A percentile compares a stretch with the other conserved stretches of the same genome.
These are phyloP conservation scores for Dicycla oo DNA, from an alignment of 2,888 invertebrate species.

Conservation along the genomic window DNA sequence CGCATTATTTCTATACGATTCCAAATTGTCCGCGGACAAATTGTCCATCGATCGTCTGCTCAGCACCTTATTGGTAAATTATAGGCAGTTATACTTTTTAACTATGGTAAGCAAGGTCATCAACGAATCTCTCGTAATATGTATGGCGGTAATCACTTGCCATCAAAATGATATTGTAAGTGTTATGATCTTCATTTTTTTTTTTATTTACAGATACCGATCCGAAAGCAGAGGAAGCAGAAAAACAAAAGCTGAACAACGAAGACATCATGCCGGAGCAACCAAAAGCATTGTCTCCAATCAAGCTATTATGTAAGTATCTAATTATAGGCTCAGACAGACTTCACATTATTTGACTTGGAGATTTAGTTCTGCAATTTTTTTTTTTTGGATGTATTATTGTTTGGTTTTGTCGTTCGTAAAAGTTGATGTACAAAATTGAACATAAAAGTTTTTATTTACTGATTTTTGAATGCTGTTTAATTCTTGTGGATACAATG, in stretches of 20 bases:
- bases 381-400: neutral
- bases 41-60: too few species aligned
- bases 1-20: too few species aligned
- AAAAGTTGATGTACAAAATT: neutral
- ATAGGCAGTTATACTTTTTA: neutral
- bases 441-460: neutral
- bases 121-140: neutral
- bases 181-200: neutral
- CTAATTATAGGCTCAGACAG: neutral
- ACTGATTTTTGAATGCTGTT: neutral
- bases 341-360: constrained; percentile 16
- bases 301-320: constrained; percentile 79
- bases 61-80: too few species aligned
- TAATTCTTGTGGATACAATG: neutral
- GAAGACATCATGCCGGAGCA: constrained; percentile 64
- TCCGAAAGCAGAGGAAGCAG: constrained; percentile 75
- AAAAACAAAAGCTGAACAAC: constrained; percentile 78
- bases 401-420: neutral
- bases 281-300: constrained; percentile 69
- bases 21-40: too few species aligned
- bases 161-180: neutral
- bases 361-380: neutral
- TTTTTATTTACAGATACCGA: constrained; percentile 69
- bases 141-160: neutral
- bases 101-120: neutral